Evolutionary conservation across 2,113 vertebrate species (phyloP), one percentile per base, ranked within the genome.

Genomic region (Hemichromis elongatus): DNA sequence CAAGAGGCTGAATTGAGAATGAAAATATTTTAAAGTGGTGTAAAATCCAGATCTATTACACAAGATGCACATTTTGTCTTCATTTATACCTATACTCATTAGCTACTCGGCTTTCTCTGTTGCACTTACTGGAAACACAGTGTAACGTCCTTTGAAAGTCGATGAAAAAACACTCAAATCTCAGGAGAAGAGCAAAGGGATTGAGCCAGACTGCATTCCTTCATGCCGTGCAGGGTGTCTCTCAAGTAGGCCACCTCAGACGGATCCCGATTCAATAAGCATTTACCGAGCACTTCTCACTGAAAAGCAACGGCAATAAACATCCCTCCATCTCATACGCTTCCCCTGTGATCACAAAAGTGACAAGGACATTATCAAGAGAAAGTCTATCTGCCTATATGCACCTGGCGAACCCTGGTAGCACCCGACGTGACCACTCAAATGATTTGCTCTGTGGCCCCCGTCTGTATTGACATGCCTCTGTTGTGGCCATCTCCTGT

Each of bases 121-220:
- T 85, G 37, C 10, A 18, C 19, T 47, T 66, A 18, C 40, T 28
- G 78, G 57, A 53, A 82, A 84, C 9, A 1, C 26, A 52, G 45
- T n/a, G 68, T 42, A 77, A 89, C 83, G 80, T 80, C 30, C 56
- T 89, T 90, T 90, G 88, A 90, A 90, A 91, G 83, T 88, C n/a
- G 33, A 89, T 83, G 83, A 84, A 90, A 87, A 92, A 90, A 80
- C 61, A 66, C 3, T 70, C 2, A 81, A 81, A 75, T 86, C 87
- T 93, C 92, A 18, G 40, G 70, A 88, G 88, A 79, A 80, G 54
- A 14, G 21, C 13, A 33, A 14, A 50, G 37, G 70, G 63, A 81
- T 79, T 80, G 83, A 88, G 80, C 82, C 79, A 63, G 50, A 55
- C 79, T 81, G 77, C n/a, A 86, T 80, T 68, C 81, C 85, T 70